A percentile compares a stretch with the other conserved stretches of the same genome.
phyloP scores from a whole-genome alignment of 2,888 invertebrate genomes.

The Lymantria monacha region DNA sequence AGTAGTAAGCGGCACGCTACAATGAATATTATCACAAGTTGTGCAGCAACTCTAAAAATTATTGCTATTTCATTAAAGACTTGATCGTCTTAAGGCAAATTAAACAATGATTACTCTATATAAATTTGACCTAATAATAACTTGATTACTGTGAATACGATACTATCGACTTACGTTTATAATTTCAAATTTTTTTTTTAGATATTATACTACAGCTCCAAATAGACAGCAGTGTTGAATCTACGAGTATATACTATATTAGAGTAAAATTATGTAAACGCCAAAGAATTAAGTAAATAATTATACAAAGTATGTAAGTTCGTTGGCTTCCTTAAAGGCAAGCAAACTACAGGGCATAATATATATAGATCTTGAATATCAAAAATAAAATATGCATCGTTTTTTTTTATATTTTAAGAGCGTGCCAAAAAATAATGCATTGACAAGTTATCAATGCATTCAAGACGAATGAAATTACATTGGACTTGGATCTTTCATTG shows the following conservation, averaged over 20 bases:
- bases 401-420: conserved; percentile 54
- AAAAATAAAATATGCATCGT: conserved; percentile 73
- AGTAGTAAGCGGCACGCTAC: conserved; percentile 72
- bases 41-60: conserved; percentile 72
- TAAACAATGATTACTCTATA: conserved; percentile 58
- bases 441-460: conserved; percentile 37
- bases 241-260: conserved; percentile 9
- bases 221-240: not conserved
- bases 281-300: conserved; percentile 58
- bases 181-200: conserved; percentile 32
- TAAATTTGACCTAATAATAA: conserved; percentile 36
- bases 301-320: conserved; percentile 65
- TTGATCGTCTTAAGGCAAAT: conserved; percentile 71
- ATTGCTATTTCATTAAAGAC: conserved; percentile 77
- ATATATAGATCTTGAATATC: conserved; percentile 76
- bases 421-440: conserved; percentile 60
- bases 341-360: conserved; percentile 66
- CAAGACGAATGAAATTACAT: conserved; percentile 39
- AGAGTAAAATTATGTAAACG: conserved; percentile 58
- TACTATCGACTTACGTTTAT: conserved; percentile 46
- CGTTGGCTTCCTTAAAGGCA: conserved; percentile 65
- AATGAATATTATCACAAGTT: conserved; percentile 72
- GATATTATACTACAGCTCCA: conserved; percentile 43
- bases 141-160: conserved; percentile 41
- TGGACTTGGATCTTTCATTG: conserved; percentile 17